These are phyloP conservation scores for Leuciscus waleckii DNA, from an alignment of 2,797 vertebrate genomes.

Conservation along the genomic window DNA sequence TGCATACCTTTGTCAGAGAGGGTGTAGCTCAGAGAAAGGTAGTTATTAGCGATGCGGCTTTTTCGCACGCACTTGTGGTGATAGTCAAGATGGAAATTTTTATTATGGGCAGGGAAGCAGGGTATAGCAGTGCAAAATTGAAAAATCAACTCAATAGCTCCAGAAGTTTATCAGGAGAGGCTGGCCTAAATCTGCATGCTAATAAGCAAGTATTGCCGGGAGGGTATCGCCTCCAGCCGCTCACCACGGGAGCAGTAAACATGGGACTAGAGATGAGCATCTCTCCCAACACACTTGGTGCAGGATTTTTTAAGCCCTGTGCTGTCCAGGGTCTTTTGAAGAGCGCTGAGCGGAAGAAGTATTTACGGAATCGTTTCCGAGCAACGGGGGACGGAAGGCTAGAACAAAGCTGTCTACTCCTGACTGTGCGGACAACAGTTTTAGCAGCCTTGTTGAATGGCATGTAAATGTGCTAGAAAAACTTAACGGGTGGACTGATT, in stretches of 20 bases:
- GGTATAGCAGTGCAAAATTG: constrained; percentile 51
- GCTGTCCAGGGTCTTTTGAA: constrained; percentile 36
- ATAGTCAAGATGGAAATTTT: constrained; percentile 53
- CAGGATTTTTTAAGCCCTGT: constrained; percentile 53
- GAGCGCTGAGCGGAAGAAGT: constrained; percentile 29
- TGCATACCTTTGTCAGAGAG: constrained; percentile 48
- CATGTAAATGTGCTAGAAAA: background rate
- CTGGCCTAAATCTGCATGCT: constrained; percentile 58
- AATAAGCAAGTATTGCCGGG: constrained; percentile 47
- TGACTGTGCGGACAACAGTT: background rate
- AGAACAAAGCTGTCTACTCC: background rate
- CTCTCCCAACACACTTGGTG: constrained; percentile 43
- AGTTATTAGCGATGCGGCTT: constrained; percentile 43
- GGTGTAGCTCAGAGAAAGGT: constrained; percentile 48
- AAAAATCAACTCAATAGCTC: constrained; percentile 55
- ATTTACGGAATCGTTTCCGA: constrained; percentile 39
- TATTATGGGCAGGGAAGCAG: constrained; percentile 31
- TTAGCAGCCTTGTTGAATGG: constrained; percentile 6
- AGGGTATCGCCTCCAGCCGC: constrained; percentile 25
- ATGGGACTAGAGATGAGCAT: constrained; percentile 37
- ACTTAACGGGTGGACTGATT: background rate
- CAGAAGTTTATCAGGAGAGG: constrained; percentile 55
- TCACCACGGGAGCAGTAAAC: constrained; percentile 25
- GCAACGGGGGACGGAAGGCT: constrained; percentile 2
- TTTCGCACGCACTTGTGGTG: constrained; percentile 1